phyloP scores from a whole-genome alignment of 2,113 vertebrate species.

The Tragelaphus scriptus region DNA sequence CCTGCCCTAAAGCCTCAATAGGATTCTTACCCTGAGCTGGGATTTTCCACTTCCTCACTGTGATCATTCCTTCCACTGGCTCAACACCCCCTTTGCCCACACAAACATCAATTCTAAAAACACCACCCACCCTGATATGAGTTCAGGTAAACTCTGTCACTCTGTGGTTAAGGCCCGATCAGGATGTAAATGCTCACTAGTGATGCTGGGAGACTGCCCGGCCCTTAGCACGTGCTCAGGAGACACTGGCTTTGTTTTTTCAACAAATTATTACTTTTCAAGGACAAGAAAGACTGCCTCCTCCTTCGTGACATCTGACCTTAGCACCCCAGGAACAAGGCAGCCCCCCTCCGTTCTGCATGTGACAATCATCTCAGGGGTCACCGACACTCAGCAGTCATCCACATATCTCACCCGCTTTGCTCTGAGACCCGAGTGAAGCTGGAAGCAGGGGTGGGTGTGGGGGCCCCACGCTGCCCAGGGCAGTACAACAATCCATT shows the following conservation, averaged over 20 bases:
- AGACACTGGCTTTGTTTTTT: background rate
- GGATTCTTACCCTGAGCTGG: background rate
- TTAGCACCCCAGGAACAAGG: background rate
- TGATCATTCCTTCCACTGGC: background rate
- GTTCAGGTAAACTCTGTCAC: background rate
- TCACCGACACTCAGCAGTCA: no score
- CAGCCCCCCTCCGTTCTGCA: background rate
- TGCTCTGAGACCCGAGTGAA: background rate
- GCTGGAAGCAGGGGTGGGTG: background rate
- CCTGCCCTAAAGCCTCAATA: background rate
- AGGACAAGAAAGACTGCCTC: background rate
- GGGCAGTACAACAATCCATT: background rate
- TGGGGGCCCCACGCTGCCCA: background rate
- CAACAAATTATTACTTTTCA: background rate
- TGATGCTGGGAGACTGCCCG: background rate
- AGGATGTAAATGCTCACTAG: rapidly evolving
- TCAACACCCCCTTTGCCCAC: background rate
- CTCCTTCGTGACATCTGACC: background rate
- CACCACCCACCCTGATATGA: background rate
- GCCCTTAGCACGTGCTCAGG: background rate
- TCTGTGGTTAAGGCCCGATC: rapidly evolving
- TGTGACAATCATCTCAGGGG: background rate
- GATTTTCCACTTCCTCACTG: background rate
- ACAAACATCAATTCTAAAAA: background rate
- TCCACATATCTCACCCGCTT: background rate